Evolutionary conservation across 2,888 invertebrate genomes (phyloP).

Genomic region (Digitonthophagus gazella): DNA sequence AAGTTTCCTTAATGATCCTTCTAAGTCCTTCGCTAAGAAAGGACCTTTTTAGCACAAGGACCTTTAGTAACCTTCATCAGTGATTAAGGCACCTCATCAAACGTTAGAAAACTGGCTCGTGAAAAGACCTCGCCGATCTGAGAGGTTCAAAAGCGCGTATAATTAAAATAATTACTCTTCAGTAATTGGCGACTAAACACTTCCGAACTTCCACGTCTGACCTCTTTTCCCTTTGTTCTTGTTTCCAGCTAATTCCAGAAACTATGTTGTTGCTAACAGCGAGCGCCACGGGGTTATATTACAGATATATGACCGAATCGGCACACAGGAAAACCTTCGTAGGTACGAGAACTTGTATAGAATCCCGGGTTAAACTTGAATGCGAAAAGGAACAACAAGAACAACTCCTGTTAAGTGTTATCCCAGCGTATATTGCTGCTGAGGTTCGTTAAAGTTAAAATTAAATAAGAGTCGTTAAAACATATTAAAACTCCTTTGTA

Average conservation of each 20-base stretch:
- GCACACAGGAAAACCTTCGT: conserved; percentile 87
- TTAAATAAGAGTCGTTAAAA: too few species aligned
- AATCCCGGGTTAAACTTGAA: conserved; percentile 88
- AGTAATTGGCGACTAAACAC: not conserved
- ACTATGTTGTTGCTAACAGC: conserved; percentile 74
- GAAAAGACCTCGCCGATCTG: not conserved
- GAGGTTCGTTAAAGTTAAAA: conserved; percentile 62
- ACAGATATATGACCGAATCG: conserved; percentile 82
- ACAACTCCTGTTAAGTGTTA: conserved; percentile 85
- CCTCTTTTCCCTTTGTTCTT: conserved; percentile 14
- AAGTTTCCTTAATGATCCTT: too few species aligned
- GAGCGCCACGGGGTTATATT: conserved; percentile 81
- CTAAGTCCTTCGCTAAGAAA: too few species aligned
- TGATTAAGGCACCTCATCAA: not conserved
- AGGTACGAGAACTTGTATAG: conserved; percentile 85
- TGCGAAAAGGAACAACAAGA: conserved; percentile 93
- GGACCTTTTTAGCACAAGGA: too few species aligned
- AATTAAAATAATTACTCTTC: not conserved
- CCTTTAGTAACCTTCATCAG: too few species aligned
- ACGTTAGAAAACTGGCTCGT: not conserved
- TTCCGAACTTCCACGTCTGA: not conserved
- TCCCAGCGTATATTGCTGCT: conserved; percentile 92
- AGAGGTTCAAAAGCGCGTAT: not conserved
- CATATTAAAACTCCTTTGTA: too few species aligned
- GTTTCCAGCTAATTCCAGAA: conserved; percentile 71